phyloP scores from a whole-genome alignment of 2,888 invertebrate genomes.

The Chaetoderma sp. region DNA sequence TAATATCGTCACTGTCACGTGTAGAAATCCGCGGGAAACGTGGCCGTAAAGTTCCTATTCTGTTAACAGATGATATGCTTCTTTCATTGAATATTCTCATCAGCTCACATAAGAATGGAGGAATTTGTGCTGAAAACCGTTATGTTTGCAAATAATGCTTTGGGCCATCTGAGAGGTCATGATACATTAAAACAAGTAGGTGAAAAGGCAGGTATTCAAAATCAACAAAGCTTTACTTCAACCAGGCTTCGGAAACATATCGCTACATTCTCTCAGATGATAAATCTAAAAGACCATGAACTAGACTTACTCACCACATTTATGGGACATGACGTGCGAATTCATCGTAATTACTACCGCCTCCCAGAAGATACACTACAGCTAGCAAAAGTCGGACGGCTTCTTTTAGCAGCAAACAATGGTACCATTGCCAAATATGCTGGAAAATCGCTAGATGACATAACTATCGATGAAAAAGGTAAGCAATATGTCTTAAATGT shows the following conservation, averaged over 20 bases:
- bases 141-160: too few species aligned
- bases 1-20: too few species aligned
- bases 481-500: too few species aligned
- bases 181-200: neutral
- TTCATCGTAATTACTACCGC: constrained; percentile 9
- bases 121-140: too few species aligned
- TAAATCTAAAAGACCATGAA: constrained; percentile 17
- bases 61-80: too few species aligned
- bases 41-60: too few species aligned
- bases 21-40: too few species aligned
- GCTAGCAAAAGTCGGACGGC: constrained; percentile 5
- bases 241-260: constrained; percentile 11
- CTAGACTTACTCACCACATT: constrained; percentile 13
- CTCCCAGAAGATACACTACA: constrained; percentile 17
- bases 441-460: too few species aligned
- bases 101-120: too few species aligned
- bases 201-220: constrained; percentile 2
- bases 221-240: neutral
- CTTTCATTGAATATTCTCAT: too few species aligned
- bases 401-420: neutral
- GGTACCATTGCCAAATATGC: neutral
- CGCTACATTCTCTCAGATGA: constrained; percentile 6
- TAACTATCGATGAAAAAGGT: too few species aligned
- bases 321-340: constrained; percentile 9
- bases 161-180: too few species aligned